Evolutionary conservation across 1,140 invertebrate species (phyloP).

Genomic region (Lineus longissimus): DNA sequence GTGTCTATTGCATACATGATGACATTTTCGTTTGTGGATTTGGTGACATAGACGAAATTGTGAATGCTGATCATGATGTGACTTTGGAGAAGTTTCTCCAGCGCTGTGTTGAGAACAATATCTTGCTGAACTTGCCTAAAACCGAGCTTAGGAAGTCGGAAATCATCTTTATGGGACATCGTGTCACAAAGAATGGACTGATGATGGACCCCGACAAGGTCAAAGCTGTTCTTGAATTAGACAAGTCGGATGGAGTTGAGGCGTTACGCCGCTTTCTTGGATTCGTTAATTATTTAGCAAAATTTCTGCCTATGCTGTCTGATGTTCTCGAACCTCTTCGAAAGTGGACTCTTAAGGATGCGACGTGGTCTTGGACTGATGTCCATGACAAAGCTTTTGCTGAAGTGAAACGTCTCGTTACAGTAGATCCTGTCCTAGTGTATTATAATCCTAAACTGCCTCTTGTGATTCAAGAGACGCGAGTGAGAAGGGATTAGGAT

Average conservation of each 20-base stretch:
- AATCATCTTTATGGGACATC: conserved; percentile 22
- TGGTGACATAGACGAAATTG: background rate
- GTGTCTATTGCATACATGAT: conserved; percentile 8
- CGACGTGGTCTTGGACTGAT: conserved; percentile 18
- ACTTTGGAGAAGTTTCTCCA: conserved; percentile 18
- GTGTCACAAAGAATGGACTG: conserved; percentile 12
- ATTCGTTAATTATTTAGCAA: conserved; percentile 25
- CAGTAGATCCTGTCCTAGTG: conserved; percentile 20
- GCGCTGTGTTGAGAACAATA: conserved; percentile 12
- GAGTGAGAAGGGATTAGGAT: conserved; percentile 33
- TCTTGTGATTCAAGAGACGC: conserved; percentile 36
- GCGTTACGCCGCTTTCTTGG: conserved; percentile 24
- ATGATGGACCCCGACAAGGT: conserved; percentile 47
- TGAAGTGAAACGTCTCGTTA: conserved; percentile 2
- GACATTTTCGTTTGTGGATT: conserved; percentile 9
- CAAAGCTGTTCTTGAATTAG: conserved; percentile 44
- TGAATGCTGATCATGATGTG: conserved; percentile 20
- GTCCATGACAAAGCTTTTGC: conserved; percentile 10
- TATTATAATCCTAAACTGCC: conserved; percentile 32
- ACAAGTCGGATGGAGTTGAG: conserved; percentile 38
- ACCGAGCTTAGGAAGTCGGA: conserved; percentile 11
- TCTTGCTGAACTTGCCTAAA: conserved; percentile 24
- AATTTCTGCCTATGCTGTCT: conserved; percentile 25
- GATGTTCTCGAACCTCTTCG: conserved; percentile 24
- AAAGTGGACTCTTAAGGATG: conserved; percentile 19